Conservation (phyloP, 2,888 invertebrate species). For the Dolichopus griseipennis region DNA sequence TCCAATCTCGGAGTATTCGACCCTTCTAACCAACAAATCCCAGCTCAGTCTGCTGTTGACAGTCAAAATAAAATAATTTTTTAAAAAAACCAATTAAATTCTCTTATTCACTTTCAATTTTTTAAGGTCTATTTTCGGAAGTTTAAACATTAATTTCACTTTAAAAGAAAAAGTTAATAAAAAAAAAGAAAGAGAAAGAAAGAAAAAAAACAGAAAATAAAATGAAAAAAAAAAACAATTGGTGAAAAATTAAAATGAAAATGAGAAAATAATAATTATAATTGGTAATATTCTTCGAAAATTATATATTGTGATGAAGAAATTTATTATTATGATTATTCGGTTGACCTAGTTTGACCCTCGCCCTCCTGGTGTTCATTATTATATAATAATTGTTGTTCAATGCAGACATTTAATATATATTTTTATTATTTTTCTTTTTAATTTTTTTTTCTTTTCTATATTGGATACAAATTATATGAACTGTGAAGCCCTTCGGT, state of each 20-base stretch:
- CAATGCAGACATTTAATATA: not conserved
- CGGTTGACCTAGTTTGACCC: constrained; percentile 6
- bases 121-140: too few species aligned
- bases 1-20: too few species aligned
- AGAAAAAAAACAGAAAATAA: not conserved
- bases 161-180: too few species aligned
- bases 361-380: not conserved
- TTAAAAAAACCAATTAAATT: too few species aligned
- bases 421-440: not conserved
- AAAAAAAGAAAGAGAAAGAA: too few species aligned
- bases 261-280: constrained; percentile 6
- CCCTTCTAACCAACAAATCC: too few species aligned
- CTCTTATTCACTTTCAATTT: too few species aligned
- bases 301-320: not conserved
- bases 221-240: not conserved
- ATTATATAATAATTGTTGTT: not conserved
- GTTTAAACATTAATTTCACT: too few species aligned
- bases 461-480: not conserved
- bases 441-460: not conserved
- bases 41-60: too few species aligned
- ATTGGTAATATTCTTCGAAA: constrained; percentile 6
- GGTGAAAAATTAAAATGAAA: constrained; percentile 6
- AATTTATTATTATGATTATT: not conserved
- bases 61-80: too few species aligned
- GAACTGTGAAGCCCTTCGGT: not conserved